Base-by-base conservation (phyloP, 2,113 vertebrate species). In the Menura novaehollandiae region DNA sequence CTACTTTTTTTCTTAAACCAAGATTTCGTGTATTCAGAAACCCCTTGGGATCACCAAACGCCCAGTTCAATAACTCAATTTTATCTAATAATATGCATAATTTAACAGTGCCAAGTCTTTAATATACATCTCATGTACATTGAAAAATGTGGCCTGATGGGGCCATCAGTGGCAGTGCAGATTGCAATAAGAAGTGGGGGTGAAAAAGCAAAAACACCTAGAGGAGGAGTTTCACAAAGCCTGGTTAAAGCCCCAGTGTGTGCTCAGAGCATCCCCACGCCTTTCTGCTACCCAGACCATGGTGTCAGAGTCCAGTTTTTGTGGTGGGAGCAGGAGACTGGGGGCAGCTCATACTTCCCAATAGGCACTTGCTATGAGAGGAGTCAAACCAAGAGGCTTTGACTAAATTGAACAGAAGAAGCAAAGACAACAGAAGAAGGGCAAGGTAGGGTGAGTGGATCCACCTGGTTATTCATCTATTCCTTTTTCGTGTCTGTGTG, bases 231-330 rank as follows among this genome's bases (percentile, higher is more conserved):
- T 90, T 75, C 74, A 72, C 56, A 67, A 92, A 83, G 16, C 56
- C 75, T 59, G 72, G 10, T 35, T 76, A 43, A 60, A 88, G 39
- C 17, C 32, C 56, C 26, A 7, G 6, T 20, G 28, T 30, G 32
- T 35, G 46, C n/a, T 63, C 32, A 53, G 56, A 67, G 46, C 46
- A 66, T 60, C 55, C 44, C 27, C 55, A 41, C n/a, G 27, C 20
- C 13, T 41, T 49, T 37, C 10, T 89, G 64, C 12, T 5, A 1
- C 51, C 68, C 59, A 63, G 41, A 14, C 11, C 0, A 0, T 15
- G 5, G 7, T 26, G 19, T 15, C 47, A 30, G 67, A 75, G 66
- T n/a, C 62, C 39, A 19, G 35, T 13, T 64, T 67, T 71, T 3
- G 0, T 56, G 24, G 23, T 59, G 39, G 33, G 64, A 92, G 37